Base-by-base conservation (phyloP, 2,888 invertebrate genomes). In the Gymnosoma rotundatum region DNA sequence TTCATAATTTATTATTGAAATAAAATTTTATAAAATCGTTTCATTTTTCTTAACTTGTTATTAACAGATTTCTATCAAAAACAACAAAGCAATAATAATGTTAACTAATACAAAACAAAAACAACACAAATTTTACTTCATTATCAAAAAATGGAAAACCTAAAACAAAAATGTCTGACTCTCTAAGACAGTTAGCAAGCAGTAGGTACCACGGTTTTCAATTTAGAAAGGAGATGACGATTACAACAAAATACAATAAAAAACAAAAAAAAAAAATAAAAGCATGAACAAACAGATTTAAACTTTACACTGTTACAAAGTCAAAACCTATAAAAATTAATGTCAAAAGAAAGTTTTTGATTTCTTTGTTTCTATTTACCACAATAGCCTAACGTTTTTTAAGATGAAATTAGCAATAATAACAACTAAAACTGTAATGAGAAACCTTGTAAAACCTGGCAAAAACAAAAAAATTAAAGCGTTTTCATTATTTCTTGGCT, bases 301-400 rank as follows among this genome's bases (percentile, higher is more conserved):
- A 48, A 48, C 63, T 42, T 42, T 42, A 64, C 50, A 52, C 42
- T 52, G 64, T 50, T 50, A 63, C 76, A 83, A 64, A 74, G 84
- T 81, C 84, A 78, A 84, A 79, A 81, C 78, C 81, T 75, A 81
- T 81, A 81, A 84, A 84, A 84, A 70, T 84, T 81, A 78, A 84
- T 81, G 84, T 75, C 81, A 84, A 84, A 84, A 84, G 84, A 84
- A 84, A 84, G 84, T 84, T 84, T 81, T 81, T 74, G 52, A 73
- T 78, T 78, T 64, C 69, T 56, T 38, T 64, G 10, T 66, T 73
- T 20, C 54, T 52, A 67, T 66, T 83, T 76, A 79, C 75, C 75
- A 56, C 81, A 76, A 50, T 64, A 82, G 70, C 52, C 81, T 45
- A 82, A 76, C 64, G 64, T 64, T 63, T 82, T 75, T 73, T 58